phyloP scores from a whole-genome alignment of 2,888 invertebrate species.

The Patella depressa region DNA sequence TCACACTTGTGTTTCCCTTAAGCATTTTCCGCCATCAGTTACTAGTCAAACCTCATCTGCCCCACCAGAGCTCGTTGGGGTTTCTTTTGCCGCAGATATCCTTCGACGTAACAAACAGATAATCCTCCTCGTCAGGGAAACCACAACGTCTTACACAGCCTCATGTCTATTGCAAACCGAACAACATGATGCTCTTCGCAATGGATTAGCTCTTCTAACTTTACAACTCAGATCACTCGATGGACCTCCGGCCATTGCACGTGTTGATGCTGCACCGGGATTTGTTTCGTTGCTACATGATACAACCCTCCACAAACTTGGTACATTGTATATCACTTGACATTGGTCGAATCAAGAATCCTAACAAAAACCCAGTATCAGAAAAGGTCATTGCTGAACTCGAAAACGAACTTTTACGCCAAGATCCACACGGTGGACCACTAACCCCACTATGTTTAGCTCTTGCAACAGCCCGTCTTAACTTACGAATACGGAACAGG shows the following conservation, averaged over 20 bases:
- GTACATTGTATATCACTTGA: conserved; percentile 37
- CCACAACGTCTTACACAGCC: conserved; percentile 33
- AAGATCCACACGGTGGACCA: conserved; percentile 31
- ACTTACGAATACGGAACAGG: too few species aligned
- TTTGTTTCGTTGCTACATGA: conserved; percentile 23
- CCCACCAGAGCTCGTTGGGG: neutral
- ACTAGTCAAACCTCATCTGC: neutral
- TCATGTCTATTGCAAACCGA: conserved; percentile 33
- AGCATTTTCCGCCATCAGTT: conserved; percentile 10
- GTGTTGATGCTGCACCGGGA: conserved; percentile 42
- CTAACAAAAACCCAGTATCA: conserved; percentile 47
- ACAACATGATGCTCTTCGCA: conserved; percentile 27
- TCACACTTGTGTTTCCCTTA: conserved; percentile 30
- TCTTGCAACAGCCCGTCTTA: too few species aligned
- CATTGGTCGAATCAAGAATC: conserved; percentile 13
- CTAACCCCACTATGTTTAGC: too few species aligned
- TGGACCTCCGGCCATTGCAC: conserved; percentile 39
- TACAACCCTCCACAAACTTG: conserved; percentile 22
- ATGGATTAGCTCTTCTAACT: conserved; percentile 28
- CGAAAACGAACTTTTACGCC: conserved; percentile 41
- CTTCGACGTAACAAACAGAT: conserved; percentile 20
- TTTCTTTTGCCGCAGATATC: conserved; percentile 31
- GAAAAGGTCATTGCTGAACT: conserved; percentile 49
- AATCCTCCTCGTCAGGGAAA: conserved; percentile 35
- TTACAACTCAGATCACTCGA: too few species aligned